Percentiles rank a stretch among this genome's conserved stretches.
These are phyloP conservation scores for Cichlasoma orientale DNA, from an alignment of 2,797 vertebrate species.

Conservation along the genomic window DNA sequence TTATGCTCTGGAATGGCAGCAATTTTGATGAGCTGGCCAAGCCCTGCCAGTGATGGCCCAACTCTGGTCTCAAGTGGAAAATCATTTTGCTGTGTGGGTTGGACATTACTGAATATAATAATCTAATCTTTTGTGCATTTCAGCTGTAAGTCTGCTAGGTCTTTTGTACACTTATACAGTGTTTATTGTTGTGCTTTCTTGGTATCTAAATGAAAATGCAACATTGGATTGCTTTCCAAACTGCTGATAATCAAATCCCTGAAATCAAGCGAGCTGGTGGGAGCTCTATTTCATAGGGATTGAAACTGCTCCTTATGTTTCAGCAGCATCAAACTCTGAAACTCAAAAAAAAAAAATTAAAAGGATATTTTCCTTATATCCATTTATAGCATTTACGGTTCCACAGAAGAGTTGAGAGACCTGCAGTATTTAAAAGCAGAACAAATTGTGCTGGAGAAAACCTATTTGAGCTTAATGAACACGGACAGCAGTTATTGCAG, in stretches of 20 bases:
- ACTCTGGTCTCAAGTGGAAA: conserved; percentile 51
- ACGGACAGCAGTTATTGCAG: conserved; percentile 22
- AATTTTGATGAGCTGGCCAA: conserved; percentile 37
- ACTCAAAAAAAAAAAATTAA: conserved; percentile 29
- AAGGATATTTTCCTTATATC: conserved; percentile 6
- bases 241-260: conserved; percentile 38
- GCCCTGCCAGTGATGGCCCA: conserved; percentile 35
- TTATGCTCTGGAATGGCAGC: conserved; percentile 44
- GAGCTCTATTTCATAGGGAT: conserved; percentile 19
- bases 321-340: not conserved
- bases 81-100: conserved; percentile 50
- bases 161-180: conserved; percentile 36
- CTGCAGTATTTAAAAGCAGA: conserved; percentile 24
- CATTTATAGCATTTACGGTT: conserved; percentile 27
- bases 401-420: conserved; percentile 25
- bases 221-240: conserved; percentile 53
- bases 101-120: conserved; percentile 56
- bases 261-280: conserved; percentile 47
- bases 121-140: conserved; percentile 60
- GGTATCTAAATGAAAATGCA: conserved; percentile 44
- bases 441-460: conserved; percentile 9
- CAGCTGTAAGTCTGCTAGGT: conserved; percentile 45
- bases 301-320: conserved; percentile 22
- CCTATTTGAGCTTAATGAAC: conserved; percentile 32
- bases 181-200: conserved; percentile 48